Evolutionary conservation across 2,888 invertebrate genomes (phyloP).

Genomic region (Isoperla grammatica): DNA sequence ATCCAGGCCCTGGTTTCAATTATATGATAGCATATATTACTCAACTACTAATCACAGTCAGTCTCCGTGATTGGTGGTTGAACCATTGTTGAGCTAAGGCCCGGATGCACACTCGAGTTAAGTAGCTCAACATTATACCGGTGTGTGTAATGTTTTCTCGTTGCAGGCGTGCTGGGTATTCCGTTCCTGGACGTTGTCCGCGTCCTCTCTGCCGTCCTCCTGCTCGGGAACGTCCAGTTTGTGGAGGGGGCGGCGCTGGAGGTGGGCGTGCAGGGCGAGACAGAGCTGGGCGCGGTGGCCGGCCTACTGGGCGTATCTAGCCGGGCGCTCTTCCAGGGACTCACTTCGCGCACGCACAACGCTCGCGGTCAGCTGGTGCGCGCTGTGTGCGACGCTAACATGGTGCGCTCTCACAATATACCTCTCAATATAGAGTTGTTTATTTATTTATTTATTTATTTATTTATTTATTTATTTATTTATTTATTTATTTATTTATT

Average conservation of each 20-base stretch:
- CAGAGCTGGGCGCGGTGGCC: slow-evolving; percentile 81
- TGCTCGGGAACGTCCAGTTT: slow-evolving; percentile 89
- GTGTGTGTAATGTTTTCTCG: neutral
- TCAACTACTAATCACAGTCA: too few relatives aligned
- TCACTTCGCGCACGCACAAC: slow-evolving; percentile 76
- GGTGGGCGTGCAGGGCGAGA: slow-evolving; percentile 73
- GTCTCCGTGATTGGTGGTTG: too few relatives aligned
- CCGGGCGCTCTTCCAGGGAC: slow-evolving; percentile 68
- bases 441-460: neutral
- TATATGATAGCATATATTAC: too few relatives aligned
- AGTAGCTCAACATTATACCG: neutral
- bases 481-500: neutral
- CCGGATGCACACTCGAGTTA: too few relatives aligned
- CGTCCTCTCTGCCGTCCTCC: slow-evolving; percentile 81
- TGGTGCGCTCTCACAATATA: too few relatives aligned
- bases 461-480: neutral
- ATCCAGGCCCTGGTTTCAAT: too few relatives aligned
- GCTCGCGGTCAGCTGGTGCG: slow-evolving; percentile 73
- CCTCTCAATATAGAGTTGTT: too few relatives aligned
- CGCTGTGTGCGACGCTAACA: slow-evolving; percentile 75
- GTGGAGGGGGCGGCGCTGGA: slow-evolving; percentile 68
- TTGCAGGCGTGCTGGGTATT: slow-evolving; percentile 73
- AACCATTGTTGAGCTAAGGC: too few relatives aligned
- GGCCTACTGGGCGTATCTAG: slow-evolving; percentile 73
- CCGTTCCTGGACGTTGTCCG: slow-evolving; percentile 91